Conservation (phyloP, 2,113 vertebrate genomes). For the Cyanoderma ruficeps region DNA sequence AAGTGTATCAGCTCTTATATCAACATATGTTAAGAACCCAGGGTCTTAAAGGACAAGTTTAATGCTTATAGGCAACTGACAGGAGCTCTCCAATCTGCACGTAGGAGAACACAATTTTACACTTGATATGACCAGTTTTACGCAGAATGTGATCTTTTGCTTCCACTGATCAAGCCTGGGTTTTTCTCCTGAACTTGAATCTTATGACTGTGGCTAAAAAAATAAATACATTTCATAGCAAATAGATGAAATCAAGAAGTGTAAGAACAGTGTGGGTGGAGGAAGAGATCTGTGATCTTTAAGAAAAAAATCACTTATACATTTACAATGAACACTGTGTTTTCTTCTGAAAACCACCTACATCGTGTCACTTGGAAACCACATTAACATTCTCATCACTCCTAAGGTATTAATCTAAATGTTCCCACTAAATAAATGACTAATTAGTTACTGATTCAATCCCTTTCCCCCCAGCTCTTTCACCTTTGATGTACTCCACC, state of each 20-base stretch:
- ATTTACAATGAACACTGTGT: constrained; percentile 49
- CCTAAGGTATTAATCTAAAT: constrained; percentile 29
- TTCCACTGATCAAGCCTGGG: neutral
- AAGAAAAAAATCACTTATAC: constrained; percentile 56
- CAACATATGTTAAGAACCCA: constrained; percentile 14
- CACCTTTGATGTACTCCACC: neutral
- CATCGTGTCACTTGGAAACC: constrained; percentile 45
- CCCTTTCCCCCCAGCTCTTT: neutral
- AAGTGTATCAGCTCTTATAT: neutral
- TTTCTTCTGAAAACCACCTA: constrained; percentile 61
- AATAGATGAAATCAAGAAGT: constrained; percentile 53
- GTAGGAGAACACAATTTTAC: neutral
- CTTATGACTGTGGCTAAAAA: neutral
- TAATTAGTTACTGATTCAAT: constrained; percentile 15
- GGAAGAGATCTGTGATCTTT: constrained; percentile 58
- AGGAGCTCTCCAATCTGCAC: neutral
- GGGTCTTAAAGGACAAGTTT: neutral
- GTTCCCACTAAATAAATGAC: constrained; percentile 17
- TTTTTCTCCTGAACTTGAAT: neutral
- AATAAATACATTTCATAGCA: constrained; percentile 29
- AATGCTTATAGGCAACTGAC: neutral
- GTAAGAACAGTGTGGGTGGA: constrained; percentile 50
- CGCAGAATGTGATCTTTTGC: neutral
- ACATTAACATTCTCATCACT: constrained; percentile 38
- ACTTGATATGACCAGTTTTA: constrained; percentile 6